Conservation (phyloP, 1,140 invertebrate species). For the Nebria ingens region DNA sequence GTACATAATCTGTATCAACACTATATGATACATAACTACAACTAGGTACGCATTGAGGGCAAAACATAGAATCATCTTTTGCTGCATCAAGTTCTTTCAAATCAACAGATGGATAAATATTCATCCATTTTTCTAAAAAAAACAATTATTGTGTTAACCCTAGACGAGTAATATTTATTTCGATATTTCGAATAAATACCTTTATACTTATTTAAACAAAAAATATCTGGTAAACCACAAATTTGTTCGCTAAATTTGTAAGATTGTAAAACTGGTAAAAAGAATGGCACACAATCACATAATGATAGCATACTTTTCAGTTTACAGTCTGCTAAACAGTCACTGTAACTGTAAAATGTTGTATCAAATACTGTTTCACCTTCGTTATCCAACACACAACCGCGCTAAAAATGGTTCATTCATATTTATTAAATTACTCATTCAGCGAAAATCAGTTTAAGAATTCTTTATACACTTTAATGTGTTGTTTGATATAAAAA, state of each 20-base stretch:
- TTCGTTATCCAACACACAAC: constrained; percentile 44
- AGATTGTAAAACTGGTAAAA: constrained; percentile 20
- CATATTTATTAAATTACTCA: too few species aligned
- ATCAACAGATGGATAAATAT: neutral
- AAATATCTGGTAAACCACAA: constrained; percentile 36
- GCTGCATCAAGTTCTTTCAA: neutral
- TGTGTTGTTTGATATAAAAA: too few species aligned
- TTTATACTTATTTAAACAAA: constrained; percentile 39
- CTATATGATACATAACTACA: constrained; percentile 16
- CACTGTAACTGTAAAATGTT: constrained; percentile 41
- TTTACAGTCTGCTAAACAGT: constrained; percentile 46
- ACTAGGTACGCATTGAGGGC: constrained; percentile 14
- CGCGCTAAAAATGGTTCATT: constrained; percentile 34
- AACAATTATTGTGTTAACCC: neutral
- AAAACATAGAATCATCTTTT: neutral
- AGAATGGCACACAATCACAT: constrained; percentile 45
- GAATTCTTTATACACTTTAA: too few species aligned
- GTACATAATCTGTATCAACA: constrained; percentile 12
- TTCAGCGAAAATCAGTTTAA: too few species aligned
- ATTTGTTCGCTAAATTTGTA: constrained; percentile 22
- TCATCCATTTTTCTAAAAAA: neutral
- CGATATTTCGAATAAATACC: constrained; percentile 24
- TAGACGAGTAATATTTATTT: constrained; percentile 16
- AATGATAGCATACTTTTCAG: constrained; percentile 35
- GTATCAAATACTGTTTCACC: constrained; percentile 24